A percentile compares a stretch with the other conserved stretches of the same genome.
Evolutionary conservation across 2,888 invertebrate species (phyloP).

Genomic region (Melanchra persicariae): DNA sequence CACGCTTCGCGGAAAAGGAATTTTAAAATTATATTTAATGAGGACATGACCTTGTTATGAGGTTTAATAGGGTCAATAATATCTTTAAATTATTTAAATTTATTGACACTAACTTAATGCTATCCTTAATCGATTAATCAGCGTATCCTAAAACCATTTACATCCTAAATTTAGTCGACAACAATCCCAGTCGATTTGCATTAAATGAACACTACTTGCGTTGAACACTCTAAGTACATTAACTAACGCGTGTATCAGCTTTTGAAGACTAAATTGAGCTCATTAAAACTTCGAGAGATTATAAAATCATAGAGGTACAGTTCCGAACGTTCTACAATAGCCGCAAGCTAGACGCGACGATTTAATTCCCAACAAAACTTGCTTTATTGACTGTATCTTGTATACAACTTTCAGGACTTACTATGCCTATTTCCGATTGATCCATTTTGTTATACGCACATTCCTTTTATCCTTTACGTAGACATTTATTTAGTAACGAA

Average conservation of each 20-base stretch:
- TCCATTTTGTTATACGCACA: slow-evolving; percentile 51
- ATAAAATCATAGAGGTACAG: slow-evolving; percentile 76
- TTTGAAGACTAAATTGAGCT: slow-evolving; percentile 77
- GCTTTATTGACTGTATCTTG: slow-evolving; percentile 25
- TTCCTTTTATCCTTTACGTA: slow-evolving; percentile 59
- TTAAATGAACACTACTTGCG: slow-evolving; percentile 5
- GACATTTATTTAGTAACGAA: slow-evolving; percentile 72
- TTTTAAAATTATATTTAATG: slow-evolving; percentile 70
- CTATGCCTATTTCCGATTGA: slow-evolving; percentile 44
- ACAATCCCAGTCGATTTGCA: slow-evolving; percentile 5
- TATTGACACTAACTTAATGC: background rate
- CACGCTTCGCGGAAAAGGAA: slow-evolving; percentile 66
- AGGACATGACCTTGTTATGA: slow-evolving; percentile 71
- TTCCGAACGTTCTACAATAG: slow-evolving; percentile 75
- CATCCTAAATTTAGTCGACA: background rate
- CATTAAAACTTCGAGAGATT: slow-evolving; percentile 80
- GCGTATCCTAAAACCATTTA: background rate
- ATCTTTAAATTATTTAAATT: background rate
- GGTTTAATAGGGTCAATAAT: slow-evolving; percentile 18
- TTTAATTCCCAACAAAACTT: slow-evolving; percentile 44
- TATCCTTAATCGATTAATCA: background rate
- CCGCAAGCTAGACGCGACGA: slow-evolving; percentile 62
- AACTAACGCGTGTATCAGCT: slow-evolving; percentile 62
- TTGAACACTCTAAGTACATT: slow-evolving; percentile 63
- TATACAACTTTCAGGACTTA: slow-evolving; percentile 51